These are phyloP conservation scores for Tenthredo notha DNA, from an alignment of 2,888 invertebrate genomes.

Conservation along the genomic window DNA sequence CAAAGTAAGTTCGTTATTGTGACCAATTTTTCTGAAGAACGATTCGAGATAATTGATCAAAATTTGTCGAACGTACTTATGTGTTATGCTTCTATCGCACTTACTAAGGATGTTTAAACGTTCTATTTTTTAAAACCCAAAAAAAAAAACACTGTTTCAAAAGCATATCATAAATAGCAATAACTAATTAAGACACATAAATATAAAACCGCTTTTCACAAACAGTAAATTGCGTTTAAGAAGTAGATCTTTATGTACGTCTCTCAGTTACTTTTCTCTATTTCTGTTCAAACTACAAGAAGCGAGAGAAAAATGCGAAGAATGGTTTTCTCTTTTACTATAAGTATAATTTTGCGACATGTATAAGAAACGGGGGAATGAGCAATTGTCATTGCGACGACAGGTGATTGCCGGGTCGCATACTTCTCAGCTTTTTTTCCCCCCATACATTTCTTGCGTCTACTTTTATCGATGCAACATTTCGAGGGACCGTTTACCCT, in stretches of 20 bases:
- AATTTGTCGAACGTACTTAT: neutral
- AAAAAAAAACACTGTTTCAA: neutral
- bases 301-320: neutral
- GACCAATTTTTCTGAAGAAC: neutral
- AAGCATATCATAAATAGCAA: neutral
- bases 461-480: constrained; percentile 44
- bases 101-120: neutral
- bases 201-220: neutral
- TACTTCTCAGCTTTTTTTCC: constrained; percentile 32
- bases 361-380: neutral
- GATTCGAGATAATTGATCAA: too few relatives aligned
- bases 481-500: neutral
- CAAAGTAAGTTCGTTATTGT: too few relatives aligned
- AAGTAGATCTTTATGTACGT: neutral
- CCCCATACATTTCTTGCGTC: neutral
- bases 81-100: neutral
- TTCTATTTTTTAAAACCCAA: neutral
- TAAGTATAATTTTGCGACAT: neutral
- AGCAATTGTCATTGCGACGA: constrained; percentile 5
- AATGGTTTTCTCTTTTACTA: neutral
- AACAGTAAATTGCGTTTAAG: neutral
- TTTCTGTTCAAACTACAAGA: neutral
- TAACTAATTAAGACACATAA: neutral
- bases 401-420: constrained; percentile 18
- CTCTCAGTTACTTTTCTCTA: neutral